phyloP scores from a whole-genome alignment of 2,888 invertebrate genomes.

The Hypomecis atomaria region DNA sequence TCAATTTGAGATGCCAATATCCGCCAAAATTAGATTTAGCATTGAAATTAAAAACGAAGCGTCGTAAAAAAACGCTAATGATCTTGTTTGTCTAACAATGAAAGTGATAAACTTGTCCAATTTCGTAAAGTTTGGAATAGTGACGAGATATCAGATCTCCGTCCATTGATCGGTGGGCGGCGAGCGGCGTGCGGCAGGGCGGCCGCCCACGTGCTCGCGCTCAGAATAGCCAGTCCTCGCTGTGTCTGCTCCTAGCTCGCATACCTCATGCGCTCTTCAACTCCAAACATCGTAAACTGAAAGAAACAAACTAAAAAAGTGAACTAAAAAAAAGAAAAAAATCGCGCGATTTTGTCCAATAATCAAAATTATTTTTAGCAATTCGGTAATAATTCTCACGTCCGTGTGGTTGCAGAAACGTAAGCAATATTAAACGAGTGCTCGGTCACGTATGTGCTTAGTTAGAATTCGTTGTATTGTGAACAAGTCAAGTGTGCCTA shows the following conservation, averaged over 20 bases:
- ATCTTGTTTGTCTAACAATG: constrained; percentile 29
- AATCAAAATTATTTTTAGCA: constrained; percentile 21
- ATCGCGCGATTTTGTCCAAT: constrained; percentile 35
- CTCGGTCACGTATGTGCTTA: constrained; percentile 22
- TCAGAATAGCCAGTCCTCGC: constrained; percentile 80
- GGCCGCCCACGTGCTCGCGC: constrained; percentile 76
- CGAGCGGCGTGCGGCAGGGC: constrained; percentile 60
- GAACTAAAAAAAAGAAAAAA: constrained; percentile 1
- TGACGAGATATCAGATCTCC: constrained; percentile 70
- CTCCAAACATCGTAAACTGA: constrained; percentile 43
- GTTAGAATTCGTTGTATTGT: neutral
- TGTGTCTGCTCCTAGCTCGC: constrained; percentile 65
- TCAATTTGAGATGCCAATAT: constrained; percentile 1
- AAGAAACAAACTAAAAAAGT: constrained; percentile 20
- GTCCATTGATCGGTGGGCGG: constrained; percentile 77
- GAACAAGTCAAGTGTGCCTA: neutral
- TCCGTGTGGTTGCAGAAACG: constrained; percentile 26
- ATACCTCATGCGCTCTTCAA: constrained; percentile 47
- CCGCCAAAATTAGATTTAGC: constrained; percentile 10
- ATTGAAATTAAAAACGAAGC: constrained; percentile 9
- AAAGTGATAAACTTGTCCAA: constrained; percentile 23
- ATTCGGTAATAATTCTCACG: constrained; percentile 24
- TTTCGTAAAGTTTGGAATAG: constrained; percentile 30
- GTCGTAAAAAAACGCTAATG: constrained; percentile 25
- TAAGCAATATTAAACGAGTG: constrained; percentile 26